phyloP scores from a whole-genome alignment of 2,888 invertebrate species.

The Hydroisotoma schaefferi region DNA sequence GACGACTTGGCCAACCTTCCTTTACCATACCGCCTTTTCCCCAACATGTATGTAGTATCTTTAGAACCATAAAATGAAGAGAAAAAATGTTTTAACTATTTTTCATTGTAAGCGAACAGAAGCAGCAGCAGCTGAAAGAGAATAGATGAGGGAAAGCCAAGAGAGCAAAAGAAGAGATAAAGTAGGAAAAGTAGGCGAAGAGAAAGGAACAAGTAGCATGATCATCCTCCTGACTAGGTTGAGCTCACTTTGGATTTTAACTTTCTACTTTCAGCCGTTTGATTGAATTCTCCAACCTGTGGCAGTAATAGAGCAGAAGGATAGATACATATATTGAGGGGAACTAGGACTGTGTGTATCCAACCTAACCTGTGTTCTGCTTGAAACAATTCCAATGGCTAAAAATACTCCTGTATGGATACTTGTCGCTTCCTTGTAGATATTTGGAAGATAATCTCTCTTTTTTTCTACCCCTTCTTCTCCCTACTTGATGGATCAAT shows the following conservation, averaged over 20 bases:
- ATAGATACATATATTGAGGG: not conserved
- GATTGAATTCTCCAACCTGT: constrained; percentile 40
- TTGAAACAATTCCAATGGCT: too few species aligned
- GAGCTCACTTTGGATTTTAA: too few species aligned
- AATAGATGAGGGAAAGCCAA: constrained; percentile 7
- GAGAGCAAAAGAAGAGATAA: constrained; percentile 13
- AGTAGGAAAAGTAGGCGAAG: constrained; percentile 3
- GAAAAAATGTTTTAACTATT: not conserved
- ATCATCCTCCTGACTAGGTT: too few species aligned
- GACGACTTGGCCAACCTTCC: too few species aligned
- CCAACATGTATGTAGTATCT: not conserved
- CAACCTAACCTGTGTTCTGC: too few species aligned
- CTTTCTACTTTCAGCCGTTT: constrained; percentile 13
- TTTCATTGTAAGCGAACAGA: not conserved
- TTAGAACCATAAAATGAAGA: not conserved
- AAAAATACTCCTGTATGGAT: too few species aligned
- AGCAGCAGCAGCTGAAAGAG: not conserved
- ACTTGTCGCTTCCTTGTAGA: too few species aligned
- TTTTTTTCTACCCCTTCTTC: too few species aligned
- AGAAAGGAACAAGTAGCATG: constrained; percentile 5
- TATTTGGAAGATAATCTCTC: too few species aligned
- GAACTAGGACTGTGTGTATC: not conserved
- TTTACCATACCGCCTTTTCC: too few species aligned
- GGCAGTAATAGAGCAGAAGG: constrained; percentile 1
- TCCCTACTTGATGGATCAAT: too few species aligned